Evolutionary conservation across 2,113 vertebrate genomes (phyloP).

Genomic region (Merops nubicus): DNA sequence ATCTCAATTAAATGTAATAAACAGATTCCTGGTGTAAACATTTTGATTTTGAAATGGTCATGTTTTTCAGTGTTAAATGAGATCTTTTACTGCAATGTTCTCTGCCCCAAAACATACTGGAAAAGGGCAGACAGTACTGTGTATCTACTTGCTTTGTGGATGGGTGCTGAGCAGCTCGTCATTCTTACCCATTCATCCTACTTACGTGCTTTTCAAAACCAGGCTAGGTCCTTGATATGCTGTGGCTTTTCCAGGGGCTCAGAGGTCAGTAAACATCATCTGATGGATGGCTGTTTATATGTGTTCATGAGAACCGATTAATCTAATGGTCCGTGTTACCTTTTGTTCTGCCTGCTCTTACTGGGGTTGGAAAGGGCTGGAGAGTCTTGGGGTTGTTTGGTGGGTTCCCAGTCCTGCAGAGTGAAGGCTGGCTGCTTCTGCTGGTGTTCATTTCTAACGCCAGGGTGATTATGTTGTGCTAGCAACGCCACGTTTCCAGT

Average conservation of each 20-base stretch:
- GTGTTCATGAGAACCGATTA: neutral
- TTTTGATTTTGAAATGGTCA: neutral
- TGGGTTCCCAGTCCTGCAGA: neutral
- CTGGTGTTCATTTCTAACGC: neutral
- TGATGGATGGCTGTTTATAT: neutral
- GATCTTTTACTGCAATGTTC: neutral
- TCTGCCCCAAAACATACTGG: neutral
- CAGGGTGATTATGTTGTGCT: neutral
- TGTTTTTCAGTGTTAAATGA: neutral
- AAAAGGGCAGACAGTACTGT: neutral
- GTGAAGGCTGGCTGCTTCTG: neutral
- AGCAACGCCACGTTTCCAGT: neutral
- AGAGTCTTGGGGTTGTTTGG: neutral
- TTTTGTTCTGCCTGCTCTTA: neutral
- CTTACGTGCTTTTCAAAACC: neutral
- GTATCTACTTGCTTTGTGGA: rapidly evolving
- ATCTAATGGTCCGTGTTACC: neutral
- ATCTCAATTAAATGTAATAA: neutral
- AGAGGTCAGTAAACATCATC: conserved; percentile 42
- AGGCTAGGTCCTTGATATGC: neutral
- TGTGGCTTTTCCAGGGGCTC: conserved; percentile 31
- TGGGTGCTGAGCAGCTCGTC: neutral
- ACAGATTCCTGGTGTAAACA: neutral
- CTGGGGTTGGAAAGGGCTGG: neutral
- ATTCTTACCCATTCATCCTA: neutral